These are phyloP conservation scores for Scolanthus callimorphus DNA, from an alignment of 92 coral and sea anemone genomes.

Conservation along the genomic window DNA sequence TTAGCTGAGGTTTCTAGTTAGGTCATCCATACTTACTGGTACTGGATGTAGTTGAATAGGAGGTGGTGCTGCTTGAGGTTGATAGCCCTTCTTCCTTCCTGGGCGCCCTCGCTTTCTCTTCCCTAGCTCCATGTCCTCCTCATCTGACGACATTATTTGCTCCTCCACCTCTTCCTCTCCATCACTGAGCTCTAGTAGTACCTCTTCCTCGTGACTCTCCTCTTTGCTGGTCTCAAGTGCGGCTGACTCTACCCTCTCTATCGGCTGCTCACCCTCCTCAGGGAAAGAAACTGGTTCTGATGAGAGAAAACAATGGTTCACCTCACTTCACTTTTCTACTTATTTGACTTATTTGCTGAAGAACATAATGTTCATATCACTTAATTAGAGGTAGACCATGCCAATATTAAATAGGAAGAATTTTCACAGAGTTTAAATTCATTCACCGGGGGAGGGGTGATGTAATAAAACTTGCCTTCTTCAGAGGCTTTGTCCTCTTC, in stretches of 20 bases:
- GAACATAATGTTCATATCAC: no score
- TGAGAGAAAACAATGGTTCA: no score
- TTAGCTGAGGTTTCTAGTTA: no score
- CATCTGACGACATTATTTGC: constrained; percentile 63
- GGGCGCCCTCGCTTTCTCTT: constrained; percentile 58
- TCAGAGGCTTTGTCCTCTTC: constrained; percentile 37
- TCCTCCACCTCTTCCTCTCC: constrained; percentile 59
- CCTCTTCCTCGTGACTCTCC: constrained; percentile 44
- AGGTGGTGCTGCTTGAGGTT: constrained; percentile 1
- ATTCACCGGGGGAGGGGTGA: no score
- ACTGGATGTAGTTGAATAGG: neutral
- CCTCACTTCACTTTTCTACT: no score
- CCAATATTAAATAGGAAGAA: no score
- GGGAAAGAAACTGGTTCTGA: constrained; percentile 18
- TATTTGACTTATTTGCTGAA: no score
- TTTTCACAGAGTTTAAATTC: no score
- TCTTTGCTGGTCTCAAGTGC: constrained; percentile 18
- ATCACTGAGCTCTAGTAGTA: constrained; percentile 34
- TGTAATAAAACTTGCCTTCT: no score
- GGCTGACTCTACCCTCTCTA: constrained; percentile 15
- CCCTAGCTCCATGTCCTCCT: constrained; percentile 55
- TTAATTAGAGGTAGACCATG: no score
- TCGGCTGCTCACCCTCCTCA: constrained; percentile 39
- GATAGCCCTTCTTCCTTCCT: constrained; percentile 57
- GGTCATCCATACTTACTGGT: constrained; percentile 1